Evolutionary conservation across 1,140 invertebrate species (phyloP), one percentile per base, ranked within the genome.

Genomic region (Brachionus manjavacas): DNA sequence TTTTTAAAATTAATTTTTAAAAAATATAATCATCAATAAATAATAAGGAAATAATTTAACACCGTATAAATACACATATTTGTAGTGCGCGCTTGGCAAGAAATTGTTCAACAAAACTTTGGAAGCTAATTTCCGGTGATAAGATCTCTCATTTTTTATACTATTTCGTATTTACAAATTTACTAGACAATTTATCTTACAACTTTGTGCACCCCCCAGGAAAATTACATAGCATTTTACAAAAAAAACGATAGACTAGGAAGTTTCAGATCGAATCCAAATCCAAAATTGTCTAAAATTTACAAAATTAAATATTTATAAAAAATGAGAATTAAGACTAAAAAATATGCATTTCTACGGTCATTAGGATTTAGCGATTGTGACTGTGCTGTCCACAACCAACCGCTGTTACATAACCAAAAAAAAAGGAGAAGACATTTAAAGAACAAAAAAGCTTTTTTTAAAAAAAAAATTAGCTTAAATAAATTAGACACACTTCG

Each of bases 41-140:
- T 49, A 76, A 39, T 72, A 41, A 72, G 39, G 1, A 31, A 68
- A 28, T 28, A 64, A 64, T 31, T 49, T 28, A 49, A 43, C 72
- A 76, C 72, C 72, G 43, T 76, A 76, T 76, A 76, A 76, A 76
- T 76, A 76, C 72, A 76, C 72, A 76, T 76, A 14, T 35, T 76
- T 76, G 14, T 39, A 72, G 35, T 72, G 20, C 16, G 20, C 16
- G 52, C 16, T 60, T 60, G 20, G 52, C 16, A 60, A 60, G 52
- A 60, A 60, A 60, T 60, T 60, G 52, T 60, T 60, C 52, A 60
- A 60, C 52, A 60, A 52, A 52, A 60, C 20, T 20, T 60, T 60
- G 16, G 20, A 60, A 60, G 52, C 52, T 60, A 23, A 60, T 60
- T 60, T 60, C 52, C 52, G 52, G 52, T 60, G 52, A 60, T 60